phyloP scores from a whole-genome alignment of 1,140 invertebrate genomes.

The Caenorhabditis tropicalis region DNA sequence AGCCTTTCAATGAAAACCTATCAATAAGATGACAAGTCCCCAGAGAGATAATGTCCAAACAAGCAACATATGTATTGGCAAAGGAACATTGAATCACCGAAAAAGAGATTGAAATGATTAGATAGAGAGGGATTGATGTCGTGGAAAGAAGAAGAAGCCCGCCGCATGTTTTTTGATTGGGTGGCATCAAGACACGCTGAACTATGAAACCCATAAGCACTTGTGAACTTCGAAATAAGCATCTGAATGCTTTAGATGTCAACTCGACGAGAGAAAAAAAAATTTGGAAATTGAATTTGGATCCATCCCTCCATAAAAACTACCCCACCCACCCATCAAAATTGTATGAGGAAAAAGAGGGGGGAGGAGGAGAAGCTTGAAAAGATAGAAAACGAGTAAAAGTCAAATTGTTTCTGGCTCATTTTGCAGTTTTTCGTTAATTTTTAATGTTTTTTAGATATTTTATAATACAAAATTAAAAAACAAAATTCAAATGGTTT shows the following conservation, averaged over 20 bases:
- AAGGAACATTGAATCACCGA: constrained; percentile 12
- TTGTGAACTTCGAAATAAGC: constrained; percentile 6
- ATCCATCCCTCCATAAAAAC: constrained; percentile 20
- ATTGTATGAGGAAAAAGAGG: neutral
- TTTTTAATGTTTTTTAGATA: neutral
- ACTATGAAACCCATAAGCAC: constrained; percentile 7
- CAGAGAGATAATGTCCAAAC: neutral
- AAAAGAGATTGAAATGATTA: constrained; percentile 25
- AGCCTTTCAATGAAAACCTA: constrained; percentile 39
- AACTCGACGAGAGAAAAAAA: neutral
- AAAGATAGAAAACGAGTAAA: constrained; percentile 24
- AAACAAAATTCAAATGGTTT: neutral
- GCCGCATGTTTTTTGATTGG: constrained; percentile 7
- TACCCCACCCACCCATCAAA: constrained; percentile 42
- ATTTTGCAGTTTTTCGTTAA: neutral
- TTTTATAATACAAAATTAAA: neutral
- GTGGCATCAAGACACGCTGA: neutral
- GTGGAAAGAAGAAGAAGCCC: neutral
- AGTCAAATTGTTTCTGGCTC: neutral
- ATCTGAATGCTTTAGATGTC: neutral
- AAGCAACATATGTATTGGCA: neutral
- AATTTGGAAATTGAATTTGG: constrained; percentile 33
- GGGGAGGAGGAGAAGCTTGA: neutral
- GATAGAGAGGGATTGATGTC: neutral
- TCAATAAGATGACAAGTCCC: constrained; percentile 38